Evolutionary conservation across 1,140 invertebrate genomes (phyloP).

Genomic region (Drosophila arawakana): DNA sequence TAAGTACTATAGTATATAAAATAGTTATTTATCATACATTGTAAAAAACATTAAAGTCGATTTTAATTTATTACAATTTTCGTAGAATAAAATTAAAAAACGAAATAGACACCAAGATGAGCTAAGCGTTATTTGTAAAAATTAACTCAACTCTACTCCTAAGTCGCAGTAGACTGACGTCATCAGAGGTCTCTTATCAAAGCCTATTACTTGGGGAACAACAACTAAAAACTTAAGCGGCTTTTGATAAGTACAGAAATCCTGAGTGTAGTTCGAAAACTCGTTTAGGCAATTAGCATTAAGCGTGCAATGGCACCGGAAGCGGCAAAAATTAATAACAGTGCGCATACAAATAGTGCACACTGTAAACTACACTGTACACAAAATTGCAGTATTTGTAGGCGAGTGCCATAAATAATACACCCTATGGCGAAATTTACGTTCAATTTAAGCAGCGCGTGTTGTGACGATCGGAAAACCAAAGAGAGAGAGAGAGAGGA

Average conservation of each 20-base stretch:
- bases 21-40: not conserved
- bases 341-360: no score
- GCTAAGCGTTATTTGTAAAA: not conserved
- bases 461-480: constrained; percentile 4
- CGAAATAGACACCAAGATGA: not conserved
- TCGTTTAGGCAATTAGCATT: constrained; percentile 36
- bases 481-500: not conserved
- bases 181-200: not conserved
- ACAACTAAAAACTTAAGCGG: no score
- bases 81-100: not conserved
- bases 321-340: constrained; percentile 16
- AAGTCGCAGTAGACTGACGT: not conserved
- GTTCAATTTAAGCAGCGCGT: constrained; percentile 27
- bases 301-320: constrained; percentile 48
- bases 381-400: constrained; percentile 22
- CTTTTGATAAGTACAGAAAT: no score
- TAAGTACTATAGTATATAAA: not conserved
- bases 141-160: not conserved
- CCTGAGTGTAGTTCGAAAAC: constrained; percentile 6
- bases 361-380: not conserved
- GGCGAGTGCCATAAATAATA: constrained; percentile 55
- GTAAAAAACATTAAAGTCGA: not conserved
- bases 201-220: not conserved
- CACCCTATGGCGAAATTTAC: constrained; percentile 29
- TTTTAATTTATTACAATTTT: not conserved